phyloP scores from a whole-genome alignment of 2,797 vertebrate genomes.

The Enteromius paludinosus region DNA sequence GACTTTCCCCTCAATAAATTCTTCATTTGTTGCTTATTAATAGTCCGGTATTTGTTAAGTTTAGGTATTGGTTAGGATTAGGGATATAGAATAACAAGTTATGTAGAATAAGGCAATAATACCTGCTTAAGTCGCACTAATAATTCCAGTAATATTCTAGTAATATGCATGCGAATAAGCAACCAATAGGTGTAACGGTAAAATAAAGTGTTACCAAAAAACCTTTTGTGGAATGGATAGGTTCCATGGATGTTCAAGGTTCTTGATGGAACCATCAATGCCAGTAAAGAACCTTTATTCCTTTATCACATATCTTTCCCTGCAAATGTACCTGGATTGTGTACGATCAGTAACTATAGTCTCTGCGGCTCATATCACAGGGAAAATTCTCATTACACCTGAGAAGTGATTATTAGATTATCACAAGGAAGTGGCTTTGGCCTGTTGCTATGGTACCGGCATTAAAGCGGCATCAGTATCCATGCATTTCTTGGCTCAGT shows the following conservation, averaged over 20 bases:
- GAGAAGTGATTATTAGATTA: conserved; percentile 47
- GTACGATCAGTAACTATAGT: not conserved
- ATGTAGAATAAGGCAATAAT: no score
- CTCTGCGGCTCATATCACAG: conserved; percentile 15
- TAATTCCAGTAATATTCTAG: no score
- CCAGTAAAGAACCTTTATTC: not conserved
- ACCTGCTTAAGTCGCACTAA: no score
- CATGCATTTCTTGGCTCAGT: conserved; percentile 35
- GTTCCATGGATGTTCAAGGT: not conserved
- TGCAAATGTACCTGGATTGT: not conserved
- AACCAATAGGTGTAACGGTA: no score
- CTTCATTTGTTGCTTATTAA: no score
- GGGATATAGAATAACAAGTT: no score
- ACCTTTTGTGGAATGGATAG: not conserved
- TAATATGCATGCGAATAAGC: no score
- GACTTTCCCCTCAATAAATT: no score
- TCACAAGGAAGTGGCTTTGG: conserved; percentile 39
- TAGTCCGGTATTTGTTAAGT: no score
- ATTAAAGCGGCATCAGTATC: conserved; percentile 41
- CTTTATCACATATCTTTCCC: not conserved
- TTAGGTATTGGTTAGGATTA: no score
- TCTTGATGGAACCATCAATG: not conserved
- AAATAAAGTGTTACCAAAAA: no score
- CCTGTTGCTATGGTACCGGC: conserved; percentile 55
- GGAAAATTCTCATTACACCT: conserved; percentile 26